Evolutionary conservation across 64 coral and sea anemone genomes (phyloP).

Genomic region (Pocillopora verrucosa): DNA sequence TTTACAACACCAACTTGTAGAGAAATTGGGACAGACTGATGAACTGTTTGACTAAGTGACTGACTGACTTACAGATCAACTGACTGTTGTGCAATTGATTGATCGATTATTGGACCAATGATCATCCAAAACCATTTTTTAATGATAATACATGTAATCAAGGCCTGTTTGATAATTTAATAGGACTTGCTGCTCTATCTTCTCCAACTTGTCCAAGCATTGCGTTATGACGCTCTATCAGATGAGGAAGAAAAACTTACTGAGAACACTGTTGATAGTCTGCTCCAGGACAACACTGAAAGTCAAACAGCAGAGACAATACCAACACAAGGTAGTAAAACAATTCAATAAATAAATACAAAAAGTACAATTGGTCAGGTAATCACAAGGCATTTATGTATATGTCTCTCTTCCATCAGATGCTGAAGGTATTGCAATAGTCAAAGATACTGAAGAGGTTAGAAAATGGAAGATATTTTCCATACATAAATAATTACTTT

Average conservation of each 20-base stretch:
- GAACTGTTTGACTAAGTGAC: background rate
- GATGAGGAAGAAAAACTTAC: constrained; percentile 60
- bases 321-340: constrained; percentile 33
- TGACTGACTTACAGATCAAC: background rate
- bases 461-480: background rate
- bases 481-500: background rate
- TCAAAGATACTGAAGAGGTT: constrained; percentile 39
- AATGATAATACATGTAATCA: background rate
- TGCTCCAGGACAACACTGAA: constrained; percentile 7
- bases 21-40: background rate
- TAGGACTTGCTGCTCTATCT: constrained; percentile 92
- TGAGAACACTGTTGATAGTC: constrained; percentile 39
- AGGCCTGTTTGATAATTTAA: background rate
- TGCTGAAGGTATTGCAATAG: background rate
- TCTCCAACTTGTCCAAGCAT: constrained; percentile 95
- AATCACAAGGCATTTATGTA: background rate
- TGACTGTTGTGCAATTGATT: background rate
- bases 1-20: no score
- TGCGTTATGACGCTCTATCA: constrained; percentile 83
- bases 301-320: background rate
- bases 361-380: background rate
- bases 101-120: background rate
- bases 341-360: no score
- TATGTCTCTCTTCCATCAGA: background rate
- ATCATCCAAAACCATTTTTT: background rate